phyloP scores from a whole-genome alignment of 2,797 vertebrate genomes.

The Melanotaenia pygmaea region DNA sequence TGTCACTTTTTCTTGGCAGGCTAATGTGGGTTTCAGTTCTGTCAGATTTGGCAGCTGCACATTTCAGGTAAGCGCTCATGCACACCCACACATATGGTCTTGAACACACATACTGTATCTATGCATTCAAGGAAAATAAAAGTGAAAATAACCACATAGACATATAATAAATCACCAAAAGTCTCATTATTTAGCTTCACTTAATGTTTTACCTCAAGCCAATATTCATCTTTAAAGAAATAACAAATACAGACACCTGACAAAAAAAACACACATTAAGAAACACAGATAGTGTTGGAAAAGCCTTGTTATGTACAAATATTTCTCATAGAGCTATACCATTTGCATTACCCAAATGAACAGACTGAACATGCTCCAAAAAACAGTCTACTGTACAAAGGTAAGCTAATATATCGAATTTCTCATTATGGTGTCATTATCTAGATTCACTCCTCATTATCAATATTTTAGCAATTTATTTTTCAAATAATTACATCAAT shows the following conservation, averaged over 20 bases:
- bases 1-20: conserved; percentile 73
- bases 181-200: conserved; percentile 47
- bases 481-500: neutral
- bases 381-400: neutral
- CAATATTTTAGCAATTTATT: neutral
- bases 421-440: neutral
- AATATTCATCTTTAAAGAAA: conserved; percentile 14
- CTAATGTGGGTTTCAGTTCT: conserved; percentile 76
- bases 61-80: conserved; percentile 53
- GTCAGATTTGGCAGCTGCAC: conserved; percentile 78
- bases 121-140: conserved; percentile 24
- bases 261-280: conserved; percentile 22
- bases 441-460: neutral
- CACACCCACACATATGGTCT: conserved; percentile 30
- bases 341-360: conserved; percentile 46
- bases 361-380: conserved; percentile 26
- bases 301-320: conserved; percentile 14
- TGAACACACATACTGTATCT: conserved; percentile 11
- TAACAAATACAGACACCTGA: conserved; percentile 29
- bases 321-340: conserved; percentile 17
- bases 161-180: conserved; percentile 38
- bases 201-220: conserved; percentile 17
- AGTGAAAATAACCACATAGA: conserved; percentile 38
- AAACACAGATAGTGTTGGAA: conserved; percentile 50
- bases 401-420: neutral